phyloP scores from a whole-genome alignment of 2,113 vertebrate genomes.

The Pseudopipra pipra region DNA sequence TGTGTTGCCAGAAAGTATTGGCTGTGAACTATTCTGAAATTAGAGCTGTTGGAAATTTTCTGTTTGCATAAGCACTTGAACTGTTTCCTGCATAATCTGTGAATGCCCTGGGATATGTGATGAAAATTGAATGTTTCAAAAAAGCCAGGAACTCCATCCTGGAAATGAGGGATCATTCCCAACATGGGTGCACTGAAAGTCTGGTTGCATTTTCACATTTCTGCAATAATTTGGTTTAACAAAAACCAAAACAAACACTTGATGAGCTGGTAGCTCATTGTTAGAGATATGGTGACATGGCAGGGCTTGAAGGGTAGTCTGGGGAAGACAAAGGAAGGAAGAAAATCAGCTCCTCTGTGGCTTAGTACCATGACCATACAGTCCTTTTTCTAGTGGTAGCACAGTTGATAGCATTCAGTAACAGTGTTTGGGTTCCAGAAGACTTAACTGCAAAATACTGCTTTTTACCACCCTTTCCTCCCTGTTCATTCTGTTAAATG shows the following conservation, averaged over 20 bases:
- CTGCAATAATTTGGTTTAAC: not conserved
- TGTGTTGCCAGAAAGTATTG: not conserved
- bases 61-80: not conserved
- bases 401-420: not conserved
- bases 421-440: not conserved
- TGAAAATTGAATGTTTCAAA: not conserved
- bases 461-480: not conserved
- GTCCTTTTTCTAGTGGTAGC: not conserved
- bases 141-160: not conserved
- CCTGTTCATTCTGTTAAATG: not conserved
- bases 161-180: not conserved
- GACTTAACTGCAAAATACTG: not conserved
- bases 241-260: not conserved
- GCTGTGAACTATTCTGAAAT: not conserved
- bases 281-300: not conserved
- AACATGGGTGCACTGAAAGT: not conserved
- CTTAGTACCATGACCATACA: not conserved
- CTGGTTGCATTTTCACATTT: not conserved
- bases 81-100: not conserved
- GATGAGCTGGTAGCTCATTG: not conserved
- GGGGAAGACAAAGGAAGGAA: not conserved
- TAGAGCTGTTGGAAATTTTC: not conserved
- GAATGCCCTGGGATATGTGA: not conserved
- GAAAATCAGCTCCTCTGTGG: not conserved
- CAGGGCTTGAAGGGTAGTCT: not conserved